Conservation (phyloP, 2,888 invertebrate genomes). For the Lathronympha strigana region DNA sequence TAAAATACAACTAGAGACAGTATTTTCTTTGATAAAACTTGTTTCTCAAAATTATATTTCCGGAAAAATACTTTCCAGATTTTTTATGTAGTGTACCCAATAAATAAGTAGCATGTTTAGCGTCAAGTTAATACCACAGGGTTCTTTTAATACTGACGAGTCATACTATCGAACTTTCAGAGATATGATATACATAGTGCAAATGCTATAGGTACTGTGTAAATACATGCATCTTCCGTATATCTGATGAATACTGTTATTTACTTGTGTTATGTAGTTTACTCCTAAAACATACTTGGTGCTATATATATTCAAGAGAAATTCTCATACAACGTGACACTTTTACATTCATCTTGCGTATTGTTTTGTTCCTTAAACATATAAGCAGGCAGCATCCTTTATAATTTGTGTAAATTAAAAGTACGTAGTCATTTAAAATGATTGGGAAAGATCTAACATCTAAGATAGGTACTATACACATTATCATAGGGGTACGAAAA, state of each 20-base stretch:
- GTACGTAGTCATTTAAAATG: not conserved
- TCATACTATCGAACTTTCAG: constrained; percentile 68
- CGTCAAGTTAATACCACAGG: constrained; percentile 70
- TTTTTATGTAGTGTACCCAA: not conserved
- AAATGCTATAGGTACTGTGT: constrained; percentile 28
- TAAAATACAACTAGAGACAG: no score
- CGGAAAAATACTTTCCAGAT: not conserved
- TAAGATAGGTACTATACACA: constrained; percentile 13
- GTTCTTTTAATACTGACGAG: constrained; percentile 79
- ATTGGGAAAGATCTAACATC: constrained; percentile 5
- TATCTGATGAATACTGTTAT: not conserved
- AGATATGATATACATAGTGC: constrained; percentile 73
- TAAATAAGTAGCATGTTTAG: constrained; percentile 58
- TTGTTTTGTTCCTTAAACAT: constrained; percentile 2
- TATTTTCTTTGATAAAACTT: not conserved
- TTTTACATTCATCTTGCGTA: not conserved
- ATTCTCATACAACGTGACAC: no score
- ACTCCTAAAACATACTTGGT: not conserved
- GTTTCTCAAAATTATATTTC: not conserved
- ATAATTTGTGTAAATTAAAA: constrained; percentile 21
- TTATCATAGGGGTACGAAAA: constrained; percentile 7
- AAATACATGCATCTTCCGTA: constrained; percentile 40
- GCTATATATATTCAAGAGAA: no score
- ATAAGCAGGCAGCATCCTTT: constrained; percentile 3
- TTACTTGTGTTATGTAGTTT: not conserved